phyloP scores from a whole-genome alignment of 2,888 invertebrate genomes.

The Diplazon laetatorius region DNA sequence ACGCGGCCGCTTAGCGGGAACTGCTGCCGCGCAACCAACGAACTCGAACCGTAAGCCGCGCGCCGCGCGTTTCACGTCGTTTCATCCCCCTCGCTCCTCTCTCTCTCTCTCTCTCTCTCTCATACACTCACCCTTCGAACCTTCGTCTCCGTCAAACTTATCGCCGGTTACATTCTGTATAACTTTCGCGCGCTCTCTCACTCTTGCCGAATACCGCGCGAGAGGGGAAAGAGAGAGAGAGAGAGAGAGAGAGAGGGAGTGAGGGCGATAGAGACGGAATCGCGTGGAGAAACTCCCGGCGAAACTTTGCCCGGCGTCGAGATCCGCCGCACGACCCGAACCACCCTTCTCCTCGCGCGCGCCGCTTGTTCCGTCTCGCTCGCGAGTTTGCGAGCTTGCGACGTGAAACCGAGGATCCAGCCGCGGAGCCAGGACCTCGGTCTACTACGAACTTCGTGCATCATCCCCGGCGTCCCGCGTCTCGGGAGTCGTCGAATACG shows the following conservation, averaged over 20 bases:
- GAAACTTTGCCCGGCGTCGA: slow-evolving; percentile 62
- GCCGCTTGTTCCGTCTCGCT: slow-evolving; percentile 33
- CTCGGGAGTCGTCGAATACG: neutral
- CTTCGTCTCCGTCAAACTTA: neutral
- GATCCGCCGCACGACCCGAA: slow-evolving; percentile 45
- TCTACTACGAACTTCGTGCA: slow-evolving; percentile 7
- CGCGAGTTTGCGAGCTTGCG: neutral
- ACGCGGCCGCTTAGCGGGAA: slow-evolving; percentile 81
- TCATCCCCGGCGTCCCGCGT: neutral
- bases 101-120: too few species aligned
- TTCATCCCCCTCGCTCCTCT: slow-evolving; percentile 13
- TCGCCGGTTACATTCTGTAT: slow-evolving; percentile 27
- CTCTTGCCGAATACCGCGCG: neutral
- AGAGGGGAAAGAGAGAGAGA: neutral
- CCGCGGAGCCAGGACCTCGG: slow-evolving; percentile 20
- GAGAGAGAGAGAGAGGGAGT: too few species aligned
- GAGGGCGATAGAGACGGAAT: neutral
- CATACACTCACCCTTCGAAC: slow-evolving; percentile 13
- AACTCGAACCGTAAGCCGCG: slow-evolving; percentile 55
- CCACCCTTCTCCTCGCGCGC: slow-evolving; percentile 15
- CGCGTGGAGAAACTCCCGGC: slow-evolving; percentile 61
- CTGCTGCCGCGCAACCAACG: slow-evolving; percentile 72
- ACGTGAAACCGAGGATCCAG: slow-evolving; percentile 12
- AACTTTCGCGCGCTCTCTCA: slow-evolving; percentile 8
- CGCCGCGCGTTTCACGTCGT: slow-evolving; percentile 49